These are phyloP conservation scores for Orcinus orca DNA, from an alignment of 2,113 vertebrate genomes.

Conservation along the genomic window DNA sequence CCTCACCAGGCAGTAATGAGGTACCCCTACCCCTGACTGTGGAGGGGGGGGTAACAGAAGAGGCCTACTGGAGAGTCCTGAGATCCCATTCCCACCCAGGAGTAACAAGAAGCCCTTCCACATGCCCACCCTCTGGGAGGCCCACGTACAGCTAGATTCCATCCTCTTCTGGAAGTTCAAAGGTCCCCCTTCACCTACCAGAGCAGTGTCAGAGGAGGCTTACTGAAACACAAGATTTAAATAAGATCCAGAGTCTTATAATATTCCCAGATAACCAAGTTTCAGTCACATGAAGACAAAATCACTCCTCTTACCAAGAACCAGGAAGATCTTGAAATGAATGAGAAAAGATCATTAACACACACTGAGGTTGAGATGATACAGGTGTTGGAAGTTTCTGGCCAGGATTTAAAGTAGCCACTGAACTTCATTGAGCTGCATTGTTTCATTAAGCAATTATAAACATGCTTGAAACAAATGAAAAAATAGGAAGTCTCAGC, in stretches of 20 bases:
- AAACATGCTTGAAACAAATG: background rate
- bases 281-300: background rate
- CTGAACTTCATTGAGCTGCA: background rate
- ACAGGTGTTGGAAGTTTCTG: background rate
- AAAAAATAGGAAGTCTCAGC: background rate
- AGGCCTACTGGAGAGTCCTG: background rate
- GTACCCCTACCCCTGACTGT: background rate
- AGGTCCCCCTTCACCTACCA: background rate
- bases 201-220: background rate
- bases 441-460: background rate
- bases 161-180: background rate
- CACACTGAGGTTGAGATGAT: background rate
- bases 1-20: background rate
- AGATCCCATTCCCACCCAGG: background rate
- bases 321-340: background rate
- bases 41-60: background rate
- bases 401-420: background rate
- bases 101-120: background rate
- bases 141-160: background rate
- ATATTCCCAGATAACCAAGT: background rate
- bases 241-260: background rate
- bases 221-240: background rate
- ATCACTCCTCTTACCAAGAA: background rate
- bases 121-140: background rate
- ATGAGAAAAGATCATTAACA: background rate